A percentile compares a stretch with the other conserved stretches of the same genome.
Conservation (phyloP, 2,797 vertebrate species). For the Acipenser transmontanus region DNA sequence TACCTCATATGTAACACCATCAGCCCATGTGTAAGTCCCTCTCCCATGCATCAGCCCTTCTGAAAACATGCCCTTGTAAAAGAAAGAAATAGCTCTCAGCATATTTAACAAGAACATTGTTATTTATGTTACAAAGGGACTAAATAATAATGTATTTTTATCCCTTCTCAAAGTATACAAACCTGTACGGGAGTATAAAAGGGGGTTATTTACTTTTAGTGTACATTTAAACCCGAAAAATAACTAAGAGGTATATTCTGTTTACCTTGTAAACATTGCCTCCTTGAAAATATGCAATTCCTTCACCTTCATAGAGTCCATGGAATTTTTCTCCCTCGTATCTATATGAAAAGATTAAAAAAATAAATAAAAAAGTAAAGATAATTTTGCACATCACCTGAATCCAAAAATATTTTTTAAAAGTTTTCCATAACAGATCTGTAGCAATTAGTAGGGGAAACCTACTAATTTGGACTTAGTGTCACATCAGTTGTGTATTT, state of each 20-base stretch:
- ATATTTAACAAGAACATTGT: too few relatives aligned
- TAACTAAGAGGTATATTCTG: not conserved
- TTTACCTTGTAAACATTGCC: constrained; percentile 73
- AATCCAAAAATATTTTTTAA: too few relatives aligned
- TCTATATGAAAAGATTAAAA: constrained; percentile 47
- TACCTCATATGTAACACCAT: constrained; percentile 82
- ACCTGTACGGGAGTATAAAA: not conserved
- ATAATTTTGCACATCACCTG: too few relatives aligned
- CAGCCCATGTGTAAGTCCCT: constrained; percentile 69
- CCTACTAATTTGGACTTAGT: too few relatives aligned
- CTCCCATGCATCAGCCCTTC: constrained; percentile 76
- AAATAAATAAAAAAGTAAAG: not conserved
- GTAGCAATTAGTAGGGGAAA: too few relatives aligned
- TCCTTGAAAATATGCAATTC: constrained; percentile 67
- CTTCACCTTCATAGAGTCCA: constrained; percentile 69
- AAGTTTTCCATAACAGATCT: too few relatives aligned
- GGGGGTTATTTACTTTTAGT: too few relatives aligned
- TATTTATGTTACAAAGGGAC: too few relatives aligned
- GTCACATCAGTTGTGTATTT: too few relatives aligned
- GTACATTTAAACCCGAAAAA: too few relatives aligned
- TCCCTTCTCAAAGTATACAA: not conserved
- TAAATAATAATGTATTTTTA: not conserved
- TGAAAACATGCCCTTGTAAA: constrained; percentile 74
- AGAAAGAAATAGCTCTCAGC: constrained; percentile 14
- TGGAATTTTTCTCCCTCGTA: constrained; percentile 66